Evolutionary conservation across 2,113 vertebrate species (phyloP).

Genomic region (Macquaria ambigua): DNA sequence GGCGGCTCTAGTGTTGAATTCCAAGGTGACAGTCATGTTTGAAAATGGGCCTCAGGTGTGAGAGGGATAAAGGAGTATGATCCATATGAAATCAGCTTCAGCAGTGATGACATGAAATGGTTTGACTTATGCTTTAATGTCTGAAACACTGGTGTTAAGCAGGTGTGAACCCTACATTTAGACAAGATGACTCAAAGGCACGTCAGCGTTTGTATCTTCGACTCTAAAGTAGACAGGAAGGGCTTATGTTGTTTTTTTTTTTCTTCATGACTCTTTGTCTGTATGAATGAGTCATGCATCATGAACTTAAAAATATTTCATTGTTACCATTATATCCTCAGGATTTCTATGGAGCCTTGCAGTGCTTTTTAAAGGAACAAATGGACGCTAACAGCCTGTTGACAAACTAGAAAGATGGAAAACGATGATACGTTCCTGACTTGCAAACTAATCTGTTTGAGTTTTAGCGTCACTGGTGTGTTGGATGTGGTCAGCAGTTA

Average conservation of each 20-base stretch:
- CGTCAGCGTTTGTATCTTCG: constrained; percentile 42
- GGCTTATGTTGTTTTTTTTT: constrained; percentile 37
- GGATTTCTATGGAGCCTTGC: constrained; percentile 17
- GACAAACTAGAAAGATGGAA: constrained; percentile 15
- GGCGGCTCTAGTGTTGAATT: constrained; percentile 57
- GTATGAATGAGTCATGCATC: constrained; percentile 60
- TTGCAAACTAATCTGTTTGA: background rate
- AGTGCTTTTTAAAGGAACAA: constrained; percentile 20
- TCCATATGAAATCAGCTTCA: constrained; percentile 36
- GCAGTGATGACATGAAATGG: constrained; percentile 38
- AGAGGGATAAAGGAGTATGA: constrained; percentile 34
- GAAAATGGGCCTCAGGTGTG: constrained; percentile 50
- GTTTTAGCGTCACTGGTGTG: background rate
- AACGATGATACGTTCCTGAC: background rate
- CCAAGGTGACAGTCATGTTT: constrained; percentile 57
- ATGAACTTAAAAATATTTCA: constrained; percentile 49
- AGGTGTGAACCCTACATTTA: constrained; percentile 65
- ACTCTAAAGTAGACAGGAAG: constrained; percentile 42
- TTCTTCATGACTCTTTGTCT: constrained; percentile 46
- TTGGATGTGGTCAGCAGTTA: constrained; percentile 35
- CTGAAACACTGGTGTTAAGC: constrained; percentile 21
- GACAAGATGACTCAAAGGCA: constrained; percentile 62
- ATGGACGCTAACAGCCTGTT: constrained; percentile 25
- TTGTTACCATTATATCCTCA: constrained; percentile 25
- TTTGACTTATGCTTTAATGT: constrained; percentile 43